Percentiles rank a stretch among this genome's conserved stretches.
These are phyloP conservation scores for Cheilosia variabilis DNA, from an alignment of 2,888 invertebrate species.

Conservation along the genomic window DNA sequence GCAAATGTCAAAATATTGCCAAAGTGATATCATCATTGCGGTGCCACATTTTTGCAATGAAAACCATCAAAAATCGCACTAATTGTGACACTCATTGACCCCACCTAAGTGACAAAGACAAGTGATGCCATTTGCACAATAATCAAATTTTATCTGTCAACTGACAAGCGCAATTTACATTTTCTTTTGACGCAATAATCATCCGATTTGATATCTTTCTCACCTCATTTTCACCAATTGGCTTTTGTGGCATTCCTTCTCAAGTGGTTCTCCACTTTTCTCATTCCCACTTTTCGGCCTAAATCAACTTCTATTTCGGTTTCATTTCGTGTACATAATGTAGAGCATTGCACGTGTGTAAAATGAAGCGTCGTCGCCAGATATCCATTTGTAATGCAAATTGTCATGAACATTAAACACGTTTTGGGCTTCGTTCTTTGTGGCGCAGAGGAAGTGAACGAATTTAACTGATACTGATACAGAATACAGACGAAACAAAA, in stretches of 20 bases:
- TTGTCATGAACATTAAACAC: conserved; percentile 38
- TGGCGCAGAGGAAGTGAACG: neutral
- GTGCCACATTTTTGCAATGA: conserved; percentile 1
- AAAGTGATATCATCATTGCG: neutral
- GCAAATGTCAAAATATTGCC: conserved; percentile 23
- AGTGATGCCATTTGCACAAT: conserved; percentile 15
- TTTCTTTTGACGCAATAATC: conserved; percentile 15
- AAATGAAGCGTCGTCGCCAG: neutral
- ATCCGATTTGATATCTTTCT: conserved; percentile 17
- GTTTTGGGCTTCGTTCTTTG: conserved; percentile 35
- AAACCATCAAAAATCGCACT: neutral
- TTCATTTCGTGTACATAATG: conserved; percentile 30
- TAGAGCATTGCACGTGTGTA: conserved; percentile 50
- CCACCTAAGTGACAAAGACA: conserved; percentile 7
- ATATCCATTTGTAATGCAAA: conserved; percentile 58
- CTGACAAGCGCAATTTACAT: neutral
- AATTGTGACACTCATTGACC: conserved; percentile 16
- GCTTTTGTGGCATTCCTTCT: neutral
- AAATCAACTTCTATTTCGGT: conserved; percentile 41
- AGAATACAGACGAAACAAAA: no score
- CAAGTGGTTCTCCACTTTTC: neutral
- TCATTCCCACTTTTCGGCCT: conserved; percentile 15
- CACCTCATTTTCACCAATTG: conserved; percentile 39
- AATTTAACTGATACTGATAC: no score
- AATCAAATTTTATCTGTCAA: no score